A percentile compares a stretch with the other conserved stretches of the same genome.
These are phyloP conservation scores for Gonocerus acuteangulatus DNA, from an alignment of 2,888 invertebrate species.

Conservation along the genomic window DNA sequence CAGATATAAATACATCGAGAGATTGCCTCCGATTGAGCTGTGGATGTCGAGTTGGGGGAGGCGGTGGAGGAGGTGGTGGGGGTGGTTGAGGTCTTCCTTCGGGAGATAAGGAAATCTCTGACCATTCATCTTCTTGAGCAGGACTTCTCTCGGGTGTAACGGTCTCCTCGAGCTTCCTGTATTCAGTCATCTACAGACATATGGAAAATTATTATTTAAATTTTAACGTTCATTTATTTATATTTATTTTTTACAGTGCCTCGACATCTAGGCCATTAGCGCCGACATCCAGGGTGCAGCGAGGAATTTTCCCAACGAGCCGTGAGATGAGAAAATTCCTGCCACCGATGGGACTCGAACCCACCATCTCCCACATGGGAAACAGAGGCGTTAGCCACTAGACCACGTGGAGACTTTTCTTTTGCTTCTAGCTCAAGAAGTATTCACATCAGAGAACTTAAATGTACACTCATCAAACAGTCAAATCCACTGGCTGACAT, in stretches of 20 bases:
- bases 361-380: no score
- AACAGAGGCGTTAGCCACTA: no score
- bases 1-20: slow-evolving; percentile 59
- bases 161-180: slow-evolving; percentile 12
- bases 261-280: no score
- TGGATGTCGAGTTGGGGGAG: slow-evolving; percentile 39
- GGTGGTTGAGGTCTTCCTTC: slow-evolving; percentile 14
- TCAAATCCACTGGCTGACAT: no score
- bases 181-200: slow-evolving; percentile 10
- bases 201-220: slow-evolving; percentile 8
- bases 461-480: background rate
- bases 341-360: no score
- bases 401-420: no score
- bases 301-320: no score
- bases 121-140: slow-evolving; percentile 26
- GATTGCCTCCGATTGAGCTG: slow-evolving; percentile 55
- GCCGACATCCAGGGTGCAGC: no score
- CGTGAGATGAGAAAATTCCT: no score
- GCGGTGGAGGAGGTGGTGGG: slow-evolving; percentile 43
- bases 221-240: no score
- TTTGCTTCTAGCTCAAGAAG: slow-evolving; percentile 8
- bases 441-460: slow-evolving; percentile 1
- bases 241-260: no score
- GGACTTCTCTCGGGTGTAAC: slow-evolving; percentile 14
- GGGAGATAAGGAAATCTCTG: slow-evolving; percentile 30